Percentiles rank a stretch among this genome's conserved stretches.
phyloP scores from a whole-genome alignment of 2,888 invertebrate species.

The Ormyrus pomaceus region DNA sequence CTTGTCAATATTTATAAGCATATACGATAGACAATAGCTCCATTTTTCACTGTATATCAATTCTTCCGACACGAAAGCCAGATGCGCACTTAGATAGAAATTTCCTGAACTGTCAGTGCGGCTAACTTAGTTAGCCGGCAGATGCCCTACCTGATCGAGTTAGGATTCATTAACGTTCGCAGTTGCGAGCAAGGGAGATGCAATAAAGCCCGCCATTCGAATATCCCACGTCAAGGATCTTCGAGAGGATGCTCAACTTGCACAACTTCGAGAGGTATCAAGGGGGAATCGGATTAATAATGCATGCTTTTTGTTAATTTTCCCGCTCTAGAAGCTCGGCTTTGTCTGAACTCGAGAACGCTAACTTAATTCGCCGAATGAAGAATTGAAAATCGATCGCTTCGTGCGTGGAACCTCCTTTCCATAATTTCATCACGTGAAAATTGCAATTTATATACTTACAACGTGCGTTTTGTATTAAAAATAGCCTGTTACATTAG shows the following conservation, averaged over 20 bases:
- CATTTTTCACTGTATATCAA: no score
- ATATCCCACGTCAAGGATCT: no score
- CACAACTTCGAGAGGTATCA: neutral
- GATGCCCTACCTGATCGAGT: slow-evolving; percentile 12
- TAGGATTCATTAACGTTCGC: slow-evolving; percentile 18
- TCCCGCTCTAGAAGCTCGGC: neutral
- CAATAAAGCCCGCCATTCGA: no score
- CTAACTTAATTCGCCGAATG: neutral
- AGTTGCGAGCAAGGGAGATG: no score
- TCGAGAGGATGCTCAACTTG: neutral
- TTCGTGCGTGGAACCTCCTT: no score
- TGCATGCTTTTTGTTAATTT: slow-evolving; percentile 21
- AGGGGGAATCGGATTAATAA: slow-evolving; percentile 20
- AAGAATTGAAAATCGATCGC: slow-evolving; percentile 34
- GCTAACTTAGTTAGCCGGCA: neutral
- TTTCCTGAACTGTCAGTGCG: slow-evolving; percentile 5
- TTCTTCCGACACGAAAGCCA: neutral
- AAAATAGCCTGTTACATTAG: no score
- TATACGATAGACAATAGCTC: no score
- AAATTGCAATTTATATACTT: no score
- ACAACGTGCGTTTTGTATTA: no score
- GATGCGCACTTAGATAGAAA: neutral
- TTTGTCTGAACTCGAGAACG: neutral
- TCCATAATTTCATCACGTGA: no score
- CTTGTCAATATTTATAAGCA: no score